Evolutionary conservation across 2,113 vertebrate genomes (phyloP), one percentile per base, ranked within the genome.

Genomic region (Catharus minimus): DNA sequence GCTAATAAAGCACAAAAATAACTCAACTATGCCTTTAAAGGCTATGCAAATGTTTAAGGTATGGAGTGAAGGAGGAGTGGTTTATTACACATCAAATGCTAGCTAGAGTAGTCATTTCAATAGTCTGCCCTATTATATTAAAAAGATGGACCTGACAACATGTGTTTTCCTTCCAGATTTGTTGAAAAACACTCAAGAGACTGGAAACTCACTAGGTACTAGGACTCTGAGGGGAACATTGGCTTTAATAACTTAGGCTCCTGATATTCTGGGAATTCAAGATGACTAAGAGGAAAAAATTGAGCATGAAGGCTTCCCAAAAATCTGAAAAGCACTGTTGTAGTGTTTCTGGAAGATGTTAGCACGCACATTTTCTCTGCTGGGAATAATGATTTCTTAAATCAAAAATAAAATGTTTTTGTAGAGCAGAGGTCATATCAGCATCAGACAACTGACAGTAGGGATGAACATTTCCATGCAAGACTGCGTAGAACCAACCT

Each of bases 41-140:
- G 30, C 21, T 55, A 53, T 46, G 49, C 5, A 60, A 77, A 66
- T 46, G 2, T 49, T 79, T 38, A 53, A 61, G 23, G 14, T 80
- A 38, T 65, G 41, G 20, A 27, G 8, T 41, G 12, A 85, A 44
- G 16, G 11, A 57, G 7, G 4, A 0, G 0, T 18, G 5, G 11
- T 15, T 19, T n/a, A 47, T 41, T 13, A 39, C 5, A 3, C 55
- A 81, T n/a, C 15, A 72, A 13, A 9, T 1, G 1, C 28, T 33
- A 52, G 24, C 62, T 78, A 58, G 20, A 78, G 39, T 12, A 73
- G 28, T 57, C 4, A 72, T 72, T 82, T 89, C 27, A 68, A 32
- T 9, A 82, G 13, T 13, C 15, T 52, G 17, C 7, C 30, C 2
- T 41, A 41, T 41, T 79, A 49, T 32, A 24, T 24, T 27, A 19